Evolutionary conservation across 2,888 invertebrate species (phyloP).

Genomic region (Cyrtodaria siliqua): DNA sequence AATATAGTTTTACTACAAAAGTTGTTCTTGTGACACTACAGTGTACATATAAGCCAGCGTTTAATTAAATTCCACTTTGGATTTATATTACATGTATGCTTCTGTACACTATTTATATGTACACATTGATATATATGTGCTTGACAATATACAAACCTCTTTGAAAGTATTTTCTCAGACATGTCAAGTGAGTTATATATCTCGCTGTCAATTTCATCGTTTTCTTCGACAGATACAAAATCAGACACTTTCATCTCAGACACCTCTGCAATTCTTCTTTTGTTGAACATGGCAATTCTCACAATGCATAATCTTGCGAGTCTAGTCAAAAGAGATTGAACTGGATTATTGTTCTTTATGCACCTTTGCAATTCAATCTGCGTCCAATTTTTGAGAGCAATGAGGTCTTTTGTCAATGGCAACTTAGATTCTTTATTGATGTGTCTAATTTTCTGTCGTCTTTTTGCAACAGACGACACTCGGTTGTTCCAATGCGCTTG

Average conservation of each 20-base stretch:
- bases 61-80: no score
- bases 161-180: conserved; percentile 4
- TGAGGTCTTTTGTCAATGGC: neutral
- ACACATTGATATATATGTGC: no score
- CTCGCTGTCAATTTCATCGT: conserved; percentile 8
- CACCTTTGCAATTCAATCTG: neutral
- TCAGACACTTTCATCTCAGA: conserved; percentile 6
- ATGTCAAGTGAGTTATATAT: conserved; percentile 5
- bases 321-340: neutral
- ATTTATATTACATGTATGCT: no score
- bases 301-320: neutral
- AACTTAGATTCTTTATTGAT: conserved; percentile 1
- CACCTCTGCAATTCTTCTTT: conserved; percentile 23
- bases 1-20: neutral
- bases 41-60: no score
- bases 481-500: conserved; percentile 30
- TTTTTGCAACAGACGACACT: conserved; percentile 32
- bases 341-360: conserved; percentile 5
- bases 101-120: no score
- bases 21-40: no score
- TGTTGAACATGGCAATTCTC: conserved; percentile 17
- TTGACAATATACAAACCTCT: neutral
- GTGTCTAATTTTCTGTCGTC: conserved; percentile 12
- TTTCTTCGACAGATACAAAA: neutral
- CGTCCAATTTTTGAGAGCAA: no score